Percentiles rank a stretch among this genome's conserved stretches.
phyloP scores from a whole-genome alignment of 1,140 invertebrate genomes.

The Cherax quadricarinatus region DNA sequence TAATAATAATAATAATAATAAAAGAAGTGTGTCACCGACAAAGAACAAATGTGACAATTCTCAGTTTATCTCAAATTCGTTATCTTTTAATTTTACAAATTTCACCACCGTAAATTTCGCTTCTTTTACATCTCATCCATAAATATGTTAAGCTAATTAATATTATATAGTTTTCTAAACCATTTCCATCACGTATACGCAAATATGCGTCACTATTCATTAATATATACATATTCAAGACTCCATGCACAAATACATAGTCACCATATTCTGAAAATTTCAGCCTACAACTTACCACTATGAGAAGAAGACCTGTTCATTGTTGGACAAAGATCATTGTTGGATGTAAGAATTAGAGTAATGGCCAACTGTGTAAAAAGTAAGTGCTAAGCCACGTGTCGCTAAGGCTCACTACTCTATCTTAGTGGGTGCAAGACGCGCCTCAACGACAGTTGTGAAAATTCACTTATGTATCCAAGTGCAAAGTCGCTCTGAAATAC shows the following conservation, averaged over 20 bases:
- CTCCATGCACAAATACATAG: neutral
- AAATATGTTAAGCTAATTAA: too few species aligned
- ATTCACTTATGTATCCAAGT: neutral
- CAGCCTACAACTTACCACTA: neutral
- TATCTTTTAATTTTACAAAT: too few species aligned
- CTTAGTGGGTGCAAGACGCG: neutral
- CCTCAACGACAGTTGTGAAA: neutral
- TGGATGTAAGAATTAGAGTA: conserved; percentile 12
- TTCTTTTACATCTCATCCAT: too few species aligned
- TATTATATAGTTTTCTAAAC: too few species aligned
- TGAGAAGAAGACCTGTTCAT: neutral
- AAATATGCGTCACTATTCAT: neutral
- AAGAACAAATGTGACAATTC: too few species aligned
- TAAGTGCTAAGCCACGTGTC: neutral
- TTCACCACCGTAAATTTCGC: too few species aligned
- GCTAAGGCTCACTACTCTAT: neutral
- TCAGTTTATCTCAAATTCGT: too few species aligned
- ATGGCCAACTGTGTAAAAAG: neutral
- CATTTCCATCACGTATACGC: neutral
- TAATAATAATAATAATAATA: too few species aligned
- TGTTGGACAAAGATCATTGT: conserved; percentile 18
- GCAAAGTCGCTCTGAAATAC: neutral
- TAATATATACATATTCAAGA: neutral
- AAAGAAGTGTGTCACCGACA: too few species aligned
- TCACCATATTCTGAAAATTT: neutral